Base-by-base conservation (phyloP, 2,888 invertebrate species). In the Nebria salina region DNA sequence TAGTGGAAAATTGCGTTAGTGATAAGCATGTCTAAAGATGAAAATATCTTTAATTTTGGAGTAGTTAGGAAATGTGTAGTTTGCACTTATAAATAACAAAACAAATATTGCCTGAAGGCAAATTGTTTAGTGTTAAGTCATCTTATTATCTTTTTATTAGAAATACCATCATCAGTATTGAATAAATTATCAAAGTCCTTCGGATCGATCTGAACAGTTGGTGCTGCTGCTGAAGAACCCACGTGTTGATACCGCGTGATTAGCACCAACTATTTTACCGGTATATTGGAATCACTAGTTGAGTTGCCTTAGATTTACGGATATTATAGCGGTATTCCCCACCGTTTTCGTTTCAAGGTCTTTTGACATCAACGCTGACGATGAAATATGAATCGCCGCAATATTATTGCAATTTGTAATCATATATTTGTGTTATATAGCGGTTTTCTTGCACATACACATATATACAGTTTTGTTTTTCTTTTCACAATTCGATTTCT, bases 241-340 rank as follows among this genome's bases (percentile, higher is more conserved):
- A 54, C 54, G 54, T 54, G 54, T 54, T 54, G 54, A 13, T 54
- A 7, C 54, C 54, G 54, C 54, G 54, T 54, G 54, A 54, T 54
- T 54, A 13, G 54, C 8, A 54, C 54, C 54, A 54, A 54, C 54
- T 54, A 13, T 54, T 54, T 54, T 54, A 54, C 54, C 54, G 54
- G 54, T 54, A 54, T 54, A 54, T 54, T 7, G 54, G 54, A 54
- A 54, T 54, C 54, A 54, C 13, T 54, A 13, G 34, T 34, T 34
- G 34, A 4, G 34, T 34, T 54, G 54, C 11, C 54, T 54, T 54
- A 54, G 54, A 54, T 54, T 54, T 54, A 13, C 54, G 54, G 54
- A 54, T 54, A 54, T 54, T 54, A 54, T 54, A 54, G 54, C 54
- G 54, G 54, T 54, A 54, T 54, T 54, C 54, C 54, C 54, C 54